Evolutionary conservation across 2,113 vertebrate species (phyloP).

Genomic region (Alligator sinensis): DNA sequence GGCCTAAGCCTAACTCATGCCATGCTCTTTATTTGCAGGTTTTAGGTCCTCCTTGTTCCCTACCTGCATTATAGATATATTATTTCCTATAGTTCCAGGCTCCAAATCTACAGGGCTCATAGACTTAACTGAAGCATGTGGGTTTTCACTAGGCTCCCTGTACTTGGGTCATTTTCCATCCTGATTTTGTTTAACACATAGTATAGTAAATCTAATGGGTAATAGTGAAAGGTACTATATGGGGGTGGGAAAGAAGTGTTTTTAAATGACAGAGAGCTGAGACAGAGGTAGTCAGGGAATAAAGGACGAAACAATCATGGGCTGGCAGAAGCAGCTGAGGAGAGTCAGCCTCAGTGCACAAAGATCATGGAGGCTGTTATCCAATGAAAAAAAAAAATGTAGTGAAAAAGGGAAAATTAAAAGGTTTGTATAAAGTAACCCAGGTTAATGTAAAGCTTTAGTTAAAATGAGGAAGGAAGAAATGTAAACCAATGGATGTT

Average conservation of each 20-base stretch:
- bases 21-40: no score
- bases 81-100: not conserved
- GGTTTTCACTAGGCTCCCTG: not conserved
- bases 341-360: not conserved
- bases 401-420: not conserved
- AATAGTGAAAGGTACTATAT: not conserved
- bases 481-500: not conserved
- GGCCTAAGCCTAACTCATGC: no score
- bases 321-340: not conserved
- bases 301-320: not conserved
- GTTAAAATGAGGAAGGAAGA: not conserved
- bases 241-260: not conserved
- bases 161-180: not conserved
- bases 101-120: not conserved
- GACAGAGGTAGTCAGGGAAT: not conserved
- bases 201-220: not conserved
- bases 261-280: not conserved
- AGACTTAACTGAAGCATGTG: not conserved
- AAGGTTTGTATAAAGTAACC: not conserved
- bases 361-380: not conserved
- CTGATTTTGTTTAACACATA: not conserved
- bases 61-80: no score
- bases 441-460: not conserved
- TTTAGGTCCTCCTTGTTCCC: no score
- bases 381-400: not conserved